These are phyloP conservation scores for Phaethon lepturus DNA, from an alignment of 2,113 vertebrate species.

Conservation along the genomic window DNA sequence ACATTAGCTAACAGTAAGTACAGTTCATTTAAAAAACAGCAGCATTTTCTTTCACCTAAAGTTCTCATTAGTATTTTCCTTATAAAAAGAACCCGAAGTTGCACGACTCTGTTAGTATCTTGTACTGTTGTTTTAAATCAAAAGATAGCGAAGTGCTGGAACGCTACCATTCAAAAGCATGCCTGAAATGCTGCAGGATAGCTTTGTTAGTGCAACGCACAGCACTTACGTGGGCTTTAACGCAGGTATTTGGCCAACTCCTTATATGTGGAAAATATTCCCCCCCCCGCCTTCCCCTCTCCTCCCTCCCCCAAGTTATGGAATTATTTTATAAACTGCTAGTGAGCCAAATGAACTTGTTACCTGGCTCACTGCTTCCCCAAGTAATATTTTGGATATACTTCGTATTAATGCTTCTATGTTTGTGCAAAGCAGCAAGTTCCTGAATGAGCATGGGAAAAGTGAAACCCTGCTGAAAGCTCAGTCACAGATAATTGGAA, in stretches of 20 bases:
- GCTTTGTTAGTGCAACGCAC: not conserved
- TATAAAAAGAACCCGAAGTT: not conserved
- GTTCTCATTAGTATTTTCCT: not conserved
- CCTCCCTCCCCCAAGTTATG: not conserved
- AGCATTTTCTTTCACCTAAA: not conserved
- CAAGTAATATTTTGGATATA: not conserved
- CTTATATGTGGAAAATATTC: not conserved
- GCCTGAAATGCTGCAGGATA: not conserved
- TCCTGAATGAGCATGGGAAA: slow-evolving; percentile 15
- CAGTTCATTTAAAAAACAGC: not conserved
- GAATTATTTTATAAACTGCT: not conserved
- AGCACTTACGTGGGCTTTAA: not conserved
- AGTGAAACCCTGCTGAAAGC: not conserved
- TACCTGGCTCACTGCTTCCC: not conserved
- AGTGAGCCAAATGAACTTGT: slow-evolving; percentile 2
- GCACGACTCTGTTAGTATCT: not conserved
- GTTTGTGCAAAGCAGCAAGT: not conserved
- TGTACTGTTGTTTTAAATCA: not conserved
- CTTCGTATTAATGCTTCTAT: not conserved
- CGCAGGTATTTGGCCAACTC: not conserved
- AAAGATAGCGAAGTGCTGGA: not conserved
- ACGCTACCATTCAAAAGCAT: not conserved
- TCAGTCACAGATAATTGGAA: slow-evolving; percentile 10
- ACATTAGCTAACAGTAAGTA: not conserved
- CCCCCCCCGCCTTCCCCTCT: not conserved